Evolutionary conservation across 1,140 invertebrate genomes (phyloP).

Genomic region (Drosophila seguyi): DNA sequence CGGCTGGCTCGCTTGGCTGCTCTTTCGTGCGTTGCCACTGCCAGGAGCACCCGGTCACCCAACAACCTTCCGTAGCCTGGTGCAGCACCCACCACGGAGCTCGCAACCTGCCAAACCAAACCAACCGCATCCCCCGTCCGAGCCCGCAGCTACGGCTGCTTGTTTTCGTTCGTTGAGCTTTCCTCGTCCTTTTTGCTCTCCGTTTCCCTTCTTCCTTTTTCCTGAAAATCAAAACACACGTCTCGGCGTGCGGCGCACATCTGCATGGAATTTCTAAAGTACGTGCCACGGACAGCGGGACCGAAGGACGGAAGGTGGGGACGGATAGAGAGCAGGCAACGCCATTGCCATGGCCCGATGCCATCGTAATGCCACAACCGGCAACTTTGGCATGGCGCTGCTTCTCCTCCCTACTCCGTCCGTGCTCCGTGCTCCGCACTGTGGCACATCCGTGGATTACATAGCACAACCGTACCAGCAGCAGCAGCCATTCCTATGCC

Average conservation of each 20-base stretch:
- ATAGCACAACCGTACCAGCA: slow-evolving; percentile 56
- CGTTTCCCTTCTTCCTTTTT: slow-evolving; percentile 23
- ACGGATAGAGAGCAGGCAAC: slow-evolving; percentile 39
- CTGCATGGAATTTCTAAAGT: slow-evolving; percentile 84
- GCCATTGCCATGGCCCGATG: slow-evolving; percentile 46
- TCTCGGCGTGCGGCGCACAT: slow-evolving; percentile 82
- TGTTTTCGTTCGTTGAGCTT: slow-evolving; percentile 75
- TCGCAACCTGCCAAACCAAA: slow-evolving; percentile 38
- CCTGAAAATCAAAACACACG: slow-evolving; percentile 83
- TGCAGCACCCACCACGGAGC: neutral
- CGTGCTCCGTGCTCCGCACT: slow-evolving; percentile 24
- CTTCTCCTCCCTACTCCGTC: neutral
- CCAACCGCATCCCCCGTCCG: slow-evolving; percentile 41
- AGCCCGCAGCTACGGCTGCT: slow-evolving; percentile 23
- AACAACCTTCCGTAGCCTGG: neutral
- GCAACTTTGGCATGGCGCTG: slow-evolving; percentile 67
- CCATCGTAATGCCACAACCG: slow-evolving; percentile 69
- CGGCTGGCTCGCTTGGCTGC: slow-evolving; percentile 81
- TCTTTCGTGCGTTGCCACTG: slow-evolving; percentile 79
- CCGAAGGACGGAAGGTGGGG: slow-evolving; percentile 23
- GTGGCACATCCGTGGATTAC: slow-evolving; percentile 74
- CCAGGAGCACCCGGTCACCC: slow-evolving; percentile 26
- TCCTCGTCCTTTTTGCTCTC: slow-evolving; percentile 36
- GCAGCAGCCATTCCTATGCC: slow-evolving; percentile 52
- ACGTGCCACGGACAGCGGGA: slow-evolving; percentile 70